Evolutionary conservation across 2,888 invertebrate species (phyloP).

Genomic region (Hyposoter dolosus): DNA sequence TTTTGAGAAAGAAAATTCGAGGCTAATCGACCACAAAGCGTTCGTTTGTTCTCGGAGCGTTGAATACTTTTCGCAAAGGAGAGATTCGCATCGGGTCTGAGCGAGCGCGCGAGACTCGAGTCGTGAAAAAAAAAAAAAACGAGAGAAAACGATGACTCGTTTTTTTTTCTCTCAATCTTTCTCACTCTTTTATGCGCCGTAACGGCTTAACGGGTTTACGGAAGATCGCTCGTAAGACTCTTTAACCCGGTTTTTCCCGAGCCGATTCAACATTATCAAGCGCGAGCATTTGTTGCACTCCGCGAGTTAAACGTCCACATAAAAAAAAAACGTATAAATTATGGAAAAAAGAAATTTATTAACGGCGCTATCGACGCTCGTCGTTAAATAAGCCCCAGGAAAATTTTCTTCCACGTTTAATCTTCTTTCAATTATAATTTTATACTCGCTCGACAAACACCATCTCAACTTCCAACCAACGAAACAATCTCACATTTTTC

Average conservation of each 20-base stretch:
- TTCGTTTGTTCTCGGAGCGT: slow-evolving; percentile 19
- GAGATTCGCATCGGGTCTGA: slow-evolving; percentile 34
- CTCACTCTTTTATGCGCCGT: slow-evolving; percentile 57
- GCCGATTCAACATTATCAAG: slow-evolving; percentile 59
- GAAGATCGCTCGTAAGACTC: slow-evolving; percentile 73
- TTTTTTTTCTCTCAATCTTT: slow-evolving; percentile 37
- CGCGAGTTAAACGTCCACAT: neutral
- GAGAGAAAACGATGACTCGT: slow-evolving; percentile 22
- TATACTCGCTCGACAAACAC: neutral
- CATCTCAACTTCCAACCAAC: neutral
- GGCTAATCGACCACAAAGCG: neutral
- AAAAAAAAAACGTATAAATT: neutral
- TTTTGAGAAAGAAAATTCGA: neutral
- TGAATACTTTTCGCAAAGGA: slow-evolving; percentile 27
- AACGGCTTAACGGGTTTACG: slow-evolving; percentile 75
- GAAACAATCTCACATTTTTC: neutral
- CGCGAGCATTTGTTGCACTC: slow-evolving; percentile 23
- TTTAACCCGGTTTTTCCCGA: slow-evolving; percentile 73
- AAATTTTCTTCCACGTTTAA: slow-evolving; percentile 8
- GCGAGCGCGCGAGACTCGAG: slow-evolving; percentile 7
- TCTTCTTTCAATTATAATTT: slow-evolving; percentile 7
- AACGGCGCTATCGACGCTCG: slow-evolving; percentile 4
- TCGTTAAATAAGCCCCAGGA: neutral
- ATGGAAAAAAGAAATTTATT: slow-evolving; percentile 27
- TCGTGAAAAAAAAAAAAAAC: neutral